A percentile compares a stretch with the other conserved stretches of the same genome.
Evolutionary conservation across 2,113 vertebrate species (phyloP).

Genomic region (Phaethon lepturus): DNA sequence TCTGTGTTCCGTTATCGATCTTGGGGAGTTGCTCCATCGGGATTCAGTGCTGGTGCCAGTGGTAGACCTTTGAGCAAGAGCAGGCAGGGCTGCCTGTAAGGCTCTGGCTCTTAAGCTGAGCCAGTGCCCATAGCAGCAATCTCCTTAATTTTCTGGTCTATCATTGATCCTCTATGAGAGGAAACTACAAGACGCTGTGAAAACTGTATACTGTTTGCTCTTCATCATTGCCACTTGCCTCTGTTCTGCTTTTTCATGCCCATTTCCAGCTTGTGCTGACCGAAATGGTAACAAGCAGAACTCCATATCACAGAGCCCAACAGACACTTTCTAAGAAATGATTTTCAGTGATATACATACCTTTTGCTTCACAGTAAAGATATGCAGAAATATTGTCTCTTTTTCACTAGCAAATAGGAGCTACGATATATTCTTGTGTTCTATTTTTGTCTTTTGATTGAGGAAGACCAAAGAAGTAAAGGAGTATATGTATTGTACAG

Average conservation of each 20-base stretch:
- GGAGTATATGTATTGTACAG: conserved; percentile 11
- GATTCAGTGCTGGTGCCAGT: neutral
- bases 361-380: conserved; percentile 39
- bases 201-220: neutral
- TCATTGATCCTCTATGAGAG: neutral
- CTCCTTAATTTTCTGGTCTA: neutral
- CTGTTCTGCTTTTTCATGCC: neutral
- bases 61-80: neutral
- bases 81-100: neutral
- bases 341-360: neutral
- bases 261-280: neutral
- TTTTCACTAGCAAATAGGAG: too few species aligned
- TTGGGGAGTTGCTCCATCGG: neutral
- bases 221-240: neutral
- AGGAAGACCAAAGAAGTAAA: conserved; percentile 46
- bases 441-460: conserved; percentile 24
- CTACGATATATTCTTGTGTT: conserved; percentile 23
- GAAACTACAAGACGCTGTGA: neutral
- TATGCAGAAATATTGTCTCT: conserved; percentile 55
- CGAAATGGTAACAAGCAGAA: neutral
- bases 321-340: neutral
- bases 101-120: neutral
- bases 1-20: neutral
- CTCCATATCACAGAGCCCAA: neutral
- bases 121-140: neutral